Conservation (phyloP, 2,888 invertebrate species). For the Apoda limacodes region DNA sequence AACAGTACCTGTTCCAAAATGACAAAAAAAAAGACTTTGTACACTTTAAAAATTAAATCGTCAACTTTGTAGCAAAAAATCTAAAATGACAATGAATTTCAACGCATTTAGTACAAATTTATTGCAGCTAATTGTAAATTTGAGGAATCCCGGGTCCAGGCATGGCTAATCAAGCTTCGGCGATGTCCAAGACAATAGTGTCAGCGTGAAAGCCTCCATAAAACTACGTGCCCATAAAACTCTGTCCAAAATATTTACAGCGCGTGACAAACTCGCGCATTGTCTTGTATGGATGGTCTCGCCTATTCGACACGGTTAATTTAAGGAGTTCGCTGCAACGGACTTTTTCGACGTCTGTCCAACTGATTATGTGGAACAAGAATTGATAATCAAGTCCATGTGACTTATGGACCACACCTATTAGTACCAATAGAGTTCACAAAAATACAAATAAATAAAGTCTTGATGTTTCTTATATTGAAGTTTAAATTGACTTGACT, state of each 20-base stretch:
- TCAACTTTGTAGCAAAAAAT: not conserved
- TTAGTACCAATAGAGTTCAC: no score
- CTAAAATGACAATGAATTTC: not conserved
- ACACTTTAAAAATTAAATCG: no score
- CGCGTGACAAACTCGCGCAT: slow-evolving; percentile 58
- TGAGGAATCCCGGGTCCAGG: slow-evolving; percentile 28
- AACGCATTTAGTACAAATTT: not conserved
- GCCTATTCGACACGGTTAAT: slow-evolving; percentile 53
- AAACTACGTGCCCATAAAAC: slow-evolving; percentile 56
- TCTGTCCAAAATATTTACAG: slow-evolving; percentile 66
- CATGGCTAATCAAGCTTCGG: slow-evolving; percentile 48
- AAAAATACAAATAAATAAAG: no score
- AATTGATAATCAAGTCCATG: no score
- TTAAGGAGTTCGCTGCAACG: slow-evolving; percentile 36
- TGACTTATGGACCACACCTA: no score
- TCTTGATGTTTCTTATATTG: no score
- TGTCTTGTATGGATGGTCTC: slow-evolving; percentile 55
- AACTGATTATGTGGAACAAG: no score
- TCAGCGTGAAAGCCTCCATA: slow-evolving; percentile 59
- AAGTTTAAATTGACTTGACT: no score
- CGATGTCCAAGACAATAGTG: slow-evolving; percentile 49
- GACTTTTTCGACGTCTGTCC: slow-evolving; percentile 37
- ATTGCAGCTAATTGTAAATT: slow-evolving; percentile 19
- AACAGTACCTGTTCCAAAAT: no score
- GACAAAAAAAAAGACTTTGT: no score